Conservation (phyloP, 2,888 invertebrate genomes). For the Nomada flava region DNA sequence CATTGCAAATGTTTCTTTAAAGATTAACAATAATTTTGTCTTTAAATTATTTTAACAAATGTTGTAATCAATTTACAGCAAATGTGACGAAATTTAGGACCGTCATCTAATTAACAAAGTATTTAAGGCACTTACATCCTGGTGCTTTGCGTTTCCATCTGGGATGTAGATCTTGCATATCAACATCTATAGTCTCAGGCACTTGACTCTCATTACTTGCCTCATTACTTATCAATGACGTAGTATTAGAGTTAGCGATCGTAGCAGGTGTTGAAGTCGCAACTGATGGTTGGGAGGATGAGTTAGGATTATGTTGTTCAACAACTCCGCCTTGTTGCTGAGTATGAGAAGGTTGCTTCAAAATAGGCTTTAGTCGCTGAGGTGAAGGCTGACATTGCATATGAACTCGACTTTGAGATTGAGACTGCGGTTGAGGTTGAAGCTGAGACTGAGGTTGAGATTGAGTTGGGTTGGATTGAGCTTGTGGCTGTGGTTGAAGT, state of each 20-base stretch:
- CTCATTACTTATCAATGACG: constrained; percentile 34
- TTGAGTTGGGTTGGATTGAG: constrained; percentile 54
- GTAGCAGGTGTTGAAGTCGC: constrained; percentile 31
- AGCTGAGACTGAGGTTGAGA: constrained; percentile 57
- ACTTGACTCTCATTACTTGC: constrained; percentile 27
- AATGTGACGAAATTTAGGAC: neutral
- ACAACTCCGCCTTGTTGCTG: constrained; percentile 38
- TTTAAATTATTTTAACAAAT: neutral
- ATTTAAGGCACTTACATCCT: constrained; percentile 73
- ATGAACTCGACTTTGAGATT: constrained; percentile 48
- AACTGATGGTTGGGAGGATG: constrained; percentile 45
- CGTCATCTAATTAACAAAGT: neutral
- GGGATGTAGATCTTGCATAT: constrained; percentile 70
- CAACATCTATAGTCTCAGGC: constrained; percentile 65
- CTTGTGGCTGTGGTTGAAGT: constrained; percentile 29
- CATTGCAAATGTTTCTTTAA: neutral
- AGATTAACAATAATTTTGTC: neutral
- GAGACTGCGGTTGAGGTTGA: constrained; percentile 45
- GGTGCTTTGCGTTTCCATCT: constrained; percentile 80
- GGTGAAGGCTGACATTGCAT: constrained; percentile 58
- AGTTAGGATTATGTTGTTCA: constrained; percentile 45
- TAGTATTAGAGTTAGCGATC: constrained; percentile 34
- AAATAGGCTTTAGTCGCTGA: constrained; percentile 80
- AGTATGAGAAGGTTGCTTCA: constrained; percentile 73
- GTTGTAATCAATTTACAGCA: too few relatives aligned